A percentile compares a stretch with the other conserved stretches of the same genome.
These are phyloP conservation scores for Coremacera marginata DNA, from an alignment of 2,888 invertebrate species.

Conservation along the genomic window DNA sequence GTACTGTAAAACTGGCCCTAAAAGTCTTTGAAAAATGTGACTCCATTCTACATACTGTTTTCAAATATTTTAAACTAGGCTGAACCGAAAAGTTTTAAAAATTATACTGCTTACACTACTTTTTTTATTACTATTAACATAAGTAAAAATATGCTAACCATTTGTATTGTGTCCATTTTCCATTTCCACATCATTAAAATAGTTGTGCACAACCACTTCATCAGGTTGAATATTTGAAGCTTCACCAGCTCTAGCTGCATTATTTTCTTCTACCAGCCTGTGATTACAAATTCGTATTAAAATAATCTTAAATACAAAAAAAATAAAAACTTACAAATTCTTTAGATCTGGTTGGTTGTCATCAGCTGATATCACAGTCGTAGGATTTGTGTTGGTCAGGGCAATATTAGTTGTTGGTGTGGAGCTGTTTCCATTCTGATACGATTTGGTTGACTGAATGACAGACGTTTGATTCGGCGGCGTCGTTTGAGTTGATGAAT, in stretches of 20 bases:
- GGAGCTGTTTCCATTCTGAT: conserved; percentile 62
- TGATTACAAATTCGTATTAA: conserved; percentile 13
- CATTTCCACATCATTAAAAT: conserved; percentile 69
- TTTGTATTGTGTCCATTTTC: conserved; percentile 68
- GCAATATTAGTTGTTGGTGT: conserved; percentile 41
- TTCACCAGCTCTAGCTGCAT: conserved; percentile 44
- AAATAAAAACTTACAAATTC: conserved; percentile 46
- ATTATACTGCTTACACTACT: background rate
- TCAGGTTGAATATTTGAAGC: conserved; percentile 49
- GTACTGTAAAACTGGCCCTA: no score
- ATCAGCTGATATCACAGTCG: conserved; percentile 52
- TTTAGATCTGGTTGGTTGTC: conserved; percentile 55
- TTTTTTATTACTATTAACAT: background rate
- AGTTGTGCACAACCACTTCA: conserved; percentile 50
- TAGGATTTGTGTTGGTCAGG: conserved; percentile 45
- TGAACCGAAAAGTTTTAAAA: background rate
- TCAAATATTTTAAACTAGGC: no score
- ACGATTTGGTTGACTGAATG: conserved; percentile 80
- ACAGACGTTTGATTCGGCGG: conserved; percentile 80
- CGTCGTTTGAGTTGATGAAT: conserved; percentile 50
- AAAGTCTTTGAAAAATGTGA: no score
- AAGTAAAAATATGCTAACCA: conserved; percentile 53
- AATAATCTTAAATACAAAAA: conserved; percentile 2
- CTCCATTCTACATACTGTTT: no score
- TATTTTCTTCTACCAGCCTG: conserved; percentile 55